Conservation (phyloP, 1,140 invertebrate species). For the Drosophila rhopaloa region DNA sequence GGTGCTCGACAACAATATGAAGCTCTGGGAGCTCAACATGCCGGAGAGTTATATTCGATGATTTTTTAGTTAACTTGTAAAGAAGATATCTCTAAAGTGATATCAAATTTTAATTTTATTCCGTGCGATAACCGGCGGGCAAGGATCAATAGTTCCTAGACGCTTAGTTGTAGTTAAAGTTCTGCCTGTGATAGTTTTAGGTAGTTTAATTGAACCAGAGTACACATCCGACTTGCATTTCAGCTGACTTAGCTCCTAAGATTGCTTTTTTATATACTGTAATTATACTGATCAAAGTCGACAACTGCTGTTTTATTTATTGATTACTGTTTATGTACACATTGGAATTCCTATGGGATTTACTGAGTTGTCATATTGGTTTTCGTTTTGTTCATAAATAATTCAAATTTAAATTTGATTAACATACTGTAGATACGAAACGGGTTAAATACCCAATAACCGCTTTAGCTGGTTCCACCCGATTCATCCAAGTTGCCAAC, state of each 20-base stretch:
- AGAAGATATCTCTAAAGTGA: neutral
- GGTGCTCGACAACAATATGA: conserved; percentile 94
- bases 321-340: neutral
- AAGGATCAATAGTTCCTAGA: conserved; percentile 50
- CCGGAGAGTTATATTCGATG: conserved; percentile 43
- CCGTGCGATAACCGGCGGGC: conserved; percentile 23
- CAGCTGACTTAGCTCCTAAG: conserved; percentile 38
- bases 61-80: neutral
- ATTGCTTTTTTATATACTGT: conserved; percentile 11
- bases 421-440: too few relatives aligned
- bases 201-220: conserved; percentile 67
- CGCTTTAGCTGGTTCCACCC: neutral
- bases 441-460: neutral
- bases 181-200: conserved; percentile 81
- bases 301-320: conserved; percentile 6
- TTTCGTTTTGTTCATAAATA: neutral
- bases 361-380: neutral
- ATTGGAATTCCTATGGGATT: too few relatives aligned
- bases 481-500: neutral
- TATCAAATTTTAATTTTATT: neutral
- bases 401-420: neutral
- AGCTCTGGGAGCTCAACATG: conserved; percentile 95
- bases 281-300: conserved; percentile 27
- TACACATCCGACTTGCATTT: conserved; percentile 53
- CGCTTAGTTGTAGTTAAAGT: conserved; percentile 67